Evolutionary conservation across 1,140 invertebrate genomes (phyloP), one percentile per base, ranked within the genome.

Genomic region (Lordiphosa stackelbergi): DNA sequence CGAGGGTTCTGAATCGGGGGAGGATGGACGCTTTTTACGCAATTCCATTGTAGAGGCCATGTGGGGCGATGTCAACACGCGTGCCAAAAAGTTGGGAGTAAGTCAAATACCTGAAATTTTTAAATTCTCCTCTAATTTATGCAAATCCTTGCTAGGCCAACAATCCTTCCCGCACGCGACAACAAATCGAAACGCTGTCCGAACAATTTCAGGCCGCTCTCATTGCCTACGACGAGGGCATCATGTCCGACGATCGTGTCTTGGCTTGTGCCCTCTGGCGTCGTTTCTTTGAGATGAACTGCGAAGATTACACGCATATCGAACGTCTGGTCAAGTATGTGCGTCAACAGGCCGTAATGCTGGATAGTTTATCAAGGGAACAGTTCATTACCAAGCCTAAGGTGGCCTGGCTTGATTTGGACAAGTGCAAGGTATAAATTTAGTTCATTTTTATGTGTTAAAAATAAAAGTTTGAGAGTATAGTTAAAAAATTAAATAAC

Each of bases 231-330:
- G 95, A 97, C 87, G 95, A 97, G 90, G 95, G 95, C 13, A 75
- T 96, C 10, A 88, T 91, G 69, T 90, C 90, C 40, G 91, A 93
- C 81, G 95, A 96, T 83, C 90, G 88, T 56, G 88, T 93, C 6
- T 88, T 97, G 54, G 95, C 95, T 13, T 91, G 90, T 28, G 94
- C 95, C 8, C 58, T 97, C n/a, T 97, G 95, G 95, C 90, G 94
- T 69, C 90, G 93, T 57, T 91, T 97, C 71, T 94, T 95, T 66
- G 88, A 90, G 57, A 89, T 90, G 56, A 86, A 91, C 53, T 89
- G 90, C 59, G 89, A 92, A 42, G 88, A 92, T 68, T 91, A 92
- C 16, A 88, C 89, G 60, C 87, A 91, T 28, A 57, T 95, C 62
- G 93, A 94, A 66, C 89, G 87, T 53, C 84, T 95, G 73, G 89